Conservation (phyloP, 2,888 invertebrate species). For the Incurvaria masculella region DNA sequence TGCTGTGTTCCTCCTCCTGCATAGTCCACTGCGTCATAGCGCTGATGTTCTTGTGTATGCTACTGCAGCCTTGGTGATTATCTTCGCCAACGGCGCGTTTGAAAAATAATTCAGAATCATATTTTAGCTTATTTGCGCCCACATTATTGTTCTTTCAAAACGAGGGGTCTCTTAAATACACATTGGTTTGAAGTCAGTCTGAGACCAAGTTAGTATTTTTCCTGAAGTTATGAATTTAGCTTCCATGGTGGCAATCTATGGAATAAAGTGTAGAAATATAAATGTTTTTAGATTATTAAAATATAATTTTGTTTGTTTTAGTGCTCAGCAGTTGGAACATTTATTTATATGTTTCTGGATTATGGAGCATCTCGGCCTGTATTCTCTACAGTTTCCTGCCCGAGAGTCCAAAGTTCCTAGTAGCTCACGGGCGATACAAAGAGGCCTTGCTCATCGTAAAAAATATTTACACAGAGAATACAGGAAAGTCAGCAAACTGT, state of each 20-base stretch:
- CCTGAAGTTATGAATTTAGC: too few species aligned
- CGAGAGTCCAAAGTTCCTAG: slow-evolving; percentile 32
- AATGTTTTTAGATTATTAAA: not conserved
- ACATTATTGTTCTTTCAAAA: too few species aligned
- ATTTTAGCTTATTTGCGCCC: too few species aligned
- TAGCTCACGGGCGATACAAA: slow-evolving; percentile 26
- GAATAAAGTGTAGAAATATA: not conserved
- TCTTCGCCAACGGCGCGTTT: slow-evolving; percentile 27
- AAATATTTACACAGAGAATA: slow-evolving; percentile 26
- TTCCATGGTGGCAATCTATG: too few species aligned
- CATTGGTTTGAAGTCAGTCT: too few species aligned
- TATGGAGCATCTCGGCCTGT: slow-evolving; percentile 28
- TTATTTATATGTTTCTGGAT: slow-evolving; percentile 27
- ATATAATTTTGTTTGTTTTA: slow-evolving; percentile 20
- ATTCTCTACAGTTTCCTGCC: slow-evolving; percentile 26
- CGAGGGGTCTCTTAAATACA: too few species aligned
- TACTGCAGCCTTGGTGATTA: slow-evolving; percentile 31
- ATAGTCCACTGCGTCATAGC: slow-evolving; percentile 27
- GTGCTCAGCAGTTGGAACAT: slow-evolving; percentile 33
- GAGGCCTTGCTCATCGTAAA: slow-evolving; percentile 28
- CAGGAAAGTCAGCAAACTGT: slow-evolving; percentile 24
- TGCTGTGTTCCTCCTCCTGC: slow-evolving; percentile 33
- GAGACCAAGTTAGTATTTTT: too few species aligned
- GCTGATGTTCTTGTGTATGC: slow-evolving; percentile 30
- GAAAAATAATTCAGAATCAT: too few species aligned